Percentiles rank a stretch among this genome's conserved stretches.
These are phyloP conservation scores for Cenopis cana DNA, from an alignment of 2,888 invertebrate species.

Conservation along the genomic window DNA sequence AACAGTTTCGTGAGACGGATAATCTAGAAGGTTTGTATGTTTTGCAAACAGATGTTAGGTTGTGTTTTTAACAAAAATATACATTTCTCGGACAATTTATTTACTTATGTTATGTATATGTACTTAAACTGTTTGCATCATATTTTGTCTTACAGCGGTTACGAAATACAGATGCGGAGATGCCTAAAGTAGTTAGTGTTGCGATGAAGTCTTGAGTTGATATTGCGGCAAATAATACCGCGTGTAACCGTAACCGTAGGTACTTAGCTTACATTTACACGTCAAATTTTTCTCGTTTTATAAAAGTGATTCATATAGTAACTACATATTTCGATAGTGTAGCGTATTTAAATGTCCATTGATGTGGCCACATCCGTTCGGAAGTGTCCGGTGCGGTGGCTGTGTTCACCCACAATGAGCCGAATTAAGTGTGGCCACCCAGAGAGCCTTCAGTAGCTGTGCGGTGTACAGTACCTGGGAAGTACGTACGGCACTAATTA, in stretches of 20 bases:
- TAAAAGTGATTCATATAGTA: conserved; percentile 16
- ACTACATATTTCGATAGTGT: conserved; percentile 9
- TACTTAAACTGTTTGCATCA: background rate
- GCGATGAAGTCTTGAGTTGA: too few relatives aligned
- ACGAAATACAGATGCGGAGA: too few relatives aligned
- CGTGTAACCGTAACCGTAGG: too few relatives aligned
- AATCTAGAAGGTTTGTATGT: conserved; percentile 1
- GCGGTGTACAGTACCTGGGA: conserved; percentile 56
- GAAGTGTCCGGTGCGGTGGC: conserved; percentile 70
- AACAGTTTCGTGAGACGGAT: conserved; percentile 11
- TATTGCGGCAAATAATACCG: too few relatives aligned
- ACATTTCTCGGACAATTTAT: background rate
- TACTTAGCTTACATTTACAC: too few relatives aligned
- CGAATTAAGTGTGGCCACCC: conserved; percentile 78
- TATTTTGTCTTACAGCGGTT: too few relatives aligned
- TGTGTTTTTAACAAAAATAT: background rate
- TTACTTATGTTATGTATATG: background rate
- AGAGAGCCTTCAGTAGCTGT: conserved; percentile 70
- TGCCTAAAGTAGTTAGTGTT: too few relatives aligned
- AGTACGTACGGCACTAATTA: conserved; percentile 57
- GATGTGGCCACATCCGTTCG: conserved; percentile 70
- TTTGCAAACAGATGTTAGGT: too few relatives aligned
- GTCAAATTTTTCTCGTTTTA: background rate
- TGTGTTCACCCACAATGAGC: conserved; percentile 64
- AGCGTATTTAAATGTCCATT: conserved; percentile 32